Conservation (phyloP, 2,113 vertebrate species). For the Urocynchramus pylzowi region DNA sequence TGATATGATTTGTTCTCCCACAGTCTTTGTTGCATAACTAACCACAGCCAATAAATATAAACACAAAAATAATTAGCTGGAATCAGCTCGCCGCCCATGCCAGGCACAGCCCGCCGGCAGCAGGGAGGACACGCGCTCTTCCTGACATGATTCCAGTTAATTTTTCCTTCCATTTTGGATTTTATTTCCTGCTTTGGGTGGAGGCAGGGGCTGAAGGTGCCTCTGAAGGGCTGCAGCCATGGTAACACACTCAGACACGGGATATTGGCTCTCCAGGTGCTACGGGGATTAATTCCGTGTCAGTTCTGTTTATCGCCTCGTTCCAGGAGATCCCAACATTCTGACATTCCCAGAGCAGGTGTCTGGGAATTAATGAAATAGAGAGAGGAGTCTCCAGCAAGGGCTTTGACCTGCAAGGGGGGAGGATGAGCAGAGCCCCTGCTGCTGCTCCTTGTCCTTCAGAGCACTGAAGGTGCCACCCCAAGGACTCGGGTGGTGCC, state of each 20-base stretch:
- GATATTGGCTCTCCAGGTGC: background rate
- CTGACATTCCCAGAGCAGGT: background rate
- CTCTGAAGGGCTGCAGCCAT: background rate
- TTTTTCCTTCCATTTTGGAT: background rate
- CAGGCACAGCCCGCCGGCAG: background rate
- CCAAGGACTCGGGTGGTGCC: background rate
- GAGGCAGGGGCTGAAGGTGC: background rate
- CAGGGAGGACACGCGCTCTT: background rate
- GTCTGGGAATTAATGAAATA: background rate
- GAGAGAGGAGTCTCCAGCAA: background rate
- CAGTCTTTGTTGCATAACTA: conserved; percentile 42
- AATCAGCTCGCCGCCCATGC: background rate
- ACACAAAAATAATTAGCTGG: conserved; percentile 34
- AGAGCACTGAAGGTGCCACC: background rate
- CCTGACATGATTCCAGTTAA: background rate
- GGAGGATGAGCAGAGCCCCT: background rate
- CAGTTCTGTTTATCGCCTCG: background rate
- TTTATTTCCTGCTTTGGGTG: background rate
- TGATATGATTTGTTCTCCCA: conserved; percentile 32
- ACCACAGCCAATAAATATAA: conserved; percentile 49
- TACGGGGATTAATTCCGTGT: background rate
- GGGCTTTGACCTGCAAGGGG: background rate
- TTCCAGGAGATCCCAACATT: background rate
- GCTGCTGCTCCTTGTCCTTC: background rate
- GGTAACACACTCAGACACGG: background rate